Evolutionary conservation across 2,113 vertebrate genomes (phyloP).

Genomic region (Lagenorhynchus albirostris): DNA sequence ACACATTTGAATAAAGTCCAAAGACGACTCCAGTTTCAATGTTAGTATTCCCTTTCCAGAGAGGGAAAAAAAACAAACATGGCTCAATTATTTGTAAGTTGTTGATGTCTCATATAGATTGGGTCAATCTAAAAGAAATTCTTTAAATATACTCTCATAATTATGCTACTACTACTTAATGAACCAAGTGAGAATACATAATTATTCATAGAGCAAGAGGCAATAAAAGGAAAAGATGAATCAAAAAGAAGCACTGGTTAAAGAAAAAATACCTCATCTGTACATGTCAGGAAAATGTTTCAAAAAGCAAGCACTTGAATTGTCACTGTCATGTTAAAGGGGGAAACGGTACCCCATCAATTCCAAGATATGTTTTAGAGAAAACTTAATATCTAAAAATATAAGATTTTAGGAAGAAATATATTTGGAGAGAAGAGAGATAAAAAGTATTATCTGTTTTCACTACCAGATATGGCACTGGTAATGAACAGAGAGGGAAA

Average conservation of each 20-base stretch:
- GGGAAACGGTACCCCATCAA: neutral
- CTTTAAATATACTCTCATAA: conserved; percentile 19
- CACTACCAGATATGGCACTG: neutral
- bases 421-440: conserved; percentile 14
- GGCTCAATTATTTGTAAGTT: neutral
- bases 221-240: conserved; percentile 18
- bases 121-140: conserved; percentile 35
- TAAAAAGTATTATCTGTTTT: neutral
- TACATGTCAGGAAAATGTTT: neutral
- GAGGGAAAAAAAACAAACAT: neutral
- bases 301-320: neutral
- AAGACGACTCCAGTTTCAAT: conserved; percentile 5
- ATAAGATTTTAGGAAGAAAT: neutral
- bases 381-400: neutral
- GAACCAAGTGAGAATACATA: conserved; percentile 28
- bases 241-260: neutral
- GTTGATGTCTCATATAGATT: neutral
- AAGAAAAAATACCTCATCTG: neutral
- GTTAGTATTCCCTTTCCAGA: neutral
- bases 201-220: conserved; percentile 28
- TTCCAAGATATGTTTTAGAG: neutral
- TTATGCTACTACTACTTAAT: conserved; percentile 36
- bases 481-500: neutral
- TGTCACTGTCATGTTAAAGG: neutral
- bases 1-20: conserved; percentile 54